Percentiles rank a stretch among this genome's conserved stretches.
Conservation (phyloP, 2,797 vertebrate genomes). For the Brachyalestes nurse region DNA sequence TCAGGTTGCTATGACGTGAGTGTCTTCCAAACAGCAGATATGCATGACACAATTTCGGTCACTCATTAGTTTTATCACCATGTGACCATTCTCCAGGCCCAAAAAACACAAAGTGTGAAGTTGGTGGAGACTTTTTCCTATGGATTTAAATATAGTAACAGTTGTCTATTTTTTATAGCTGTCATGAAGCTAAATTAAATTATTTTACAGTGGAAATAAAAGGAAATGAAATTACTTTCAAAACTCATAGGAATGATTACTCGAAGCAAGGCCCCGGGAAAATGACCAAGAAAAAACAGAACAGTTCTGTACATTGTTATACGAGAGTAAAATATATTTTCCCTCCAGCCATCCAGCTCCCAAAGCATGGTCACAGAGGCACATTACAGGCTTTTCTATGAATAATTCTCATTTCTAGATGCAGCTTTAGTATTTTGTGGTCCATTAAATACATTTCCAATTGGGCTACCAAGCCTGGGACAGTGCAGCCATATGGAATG, state of each 20-base stretch:
- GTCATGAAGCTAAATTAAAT: neutral
- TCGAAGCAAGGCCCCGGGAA: neutral
- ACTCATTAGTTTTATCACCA: conserved; percentile 17
- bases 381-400: neutral
- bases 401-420: neutral
- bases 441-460: conserved; percentile 15
- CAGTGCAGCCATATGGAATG: conserved; percentile 57
- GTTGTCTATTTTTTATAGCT: too few species aligned
- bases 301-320: neutral
- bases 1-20: conserved; percentile 53
- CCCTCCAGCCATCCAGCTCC: neutral
- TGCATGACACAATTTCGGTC: conserved; percentile 9
- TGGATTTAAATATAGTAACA: neutral
- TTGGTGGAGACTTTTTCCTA: neutral
- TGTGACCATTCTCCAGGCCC: neutral
- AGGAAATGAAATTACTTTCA: neutral
- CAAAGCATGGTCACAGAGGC: neutral
- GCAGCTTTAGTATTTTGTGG: conserved; percentile 28
- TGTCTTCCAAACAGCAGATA: conserved; percentile 33
- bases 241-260: neutral
- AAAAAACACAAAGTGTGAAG: neutral
- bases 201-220: neutral
- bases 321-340: neutral
- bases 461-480: conserved; percentile 27
- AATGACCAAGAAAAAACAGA: neutral